Evolutionary conservation across 2,113 vertebrate genomes (phyloP).

Genomic region (Neolamprologus kungweensis): DNA sequence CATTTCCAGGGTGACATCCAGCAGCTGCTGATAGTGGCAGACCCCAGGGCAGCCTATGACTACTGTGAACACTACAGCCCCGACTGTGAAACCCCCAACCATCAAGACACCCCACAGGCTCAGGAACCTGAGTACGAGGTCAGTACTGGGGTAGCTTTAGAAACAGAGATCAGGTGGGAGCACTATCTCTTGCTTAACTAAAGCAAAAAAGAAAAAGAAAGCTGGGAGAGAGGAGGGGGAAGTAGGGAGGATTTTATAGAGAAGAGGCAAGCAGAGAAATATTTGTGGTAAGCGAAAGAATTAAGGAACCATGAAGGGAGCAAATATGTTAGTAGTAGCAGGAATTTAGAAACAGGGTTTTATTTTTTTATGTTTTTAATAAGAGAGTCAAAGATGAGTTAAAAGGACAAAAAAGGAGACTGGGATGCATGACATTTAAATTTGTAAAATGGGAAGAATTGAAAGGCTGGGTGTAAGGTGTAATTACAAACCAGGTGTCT

Average conservation of each 20-base stretch:
- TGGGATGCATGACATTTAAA: not conserved
- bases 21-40: slow-evolving; percentile 87
- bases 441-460: not conserved
- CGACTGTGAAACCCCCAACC: slow-evolving; percentile 85
- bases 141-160: slow-evolving; percentile 15
- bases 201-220: not conserved
- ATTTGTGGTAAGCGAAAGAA: not conserved
- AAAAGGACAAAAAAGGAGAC: not conserved
- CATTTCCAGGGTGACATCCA: slow-evolving; percentile 90
- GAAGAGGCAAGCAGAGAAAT: not conserved
- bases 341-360: not conserved
- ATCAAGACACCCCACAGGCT: slow-evolving; percentile 82
- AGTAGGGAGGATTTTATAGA: not conserved
- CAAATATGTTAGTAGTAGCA: not conserved
- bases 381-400: not conserved
- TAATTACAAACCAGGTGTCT: not conserved
- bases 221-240: not conserved
- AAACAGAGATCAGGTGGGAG: not conserved
- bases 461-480: not conserved
- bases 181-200: not conserved
- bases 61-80: slow-evolving; percentile 98
- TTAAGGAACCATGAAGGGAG: not conserved
- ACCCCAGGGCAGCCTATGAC: slow-evolving; percentile 89
- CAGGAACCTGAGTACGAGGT: slow-evolving; percentile 89
- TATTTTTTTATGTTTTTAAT: not conserved